Conservation (phyloP, 2,888 invertebrate species). For the Calameuta pallipes region DNA sequence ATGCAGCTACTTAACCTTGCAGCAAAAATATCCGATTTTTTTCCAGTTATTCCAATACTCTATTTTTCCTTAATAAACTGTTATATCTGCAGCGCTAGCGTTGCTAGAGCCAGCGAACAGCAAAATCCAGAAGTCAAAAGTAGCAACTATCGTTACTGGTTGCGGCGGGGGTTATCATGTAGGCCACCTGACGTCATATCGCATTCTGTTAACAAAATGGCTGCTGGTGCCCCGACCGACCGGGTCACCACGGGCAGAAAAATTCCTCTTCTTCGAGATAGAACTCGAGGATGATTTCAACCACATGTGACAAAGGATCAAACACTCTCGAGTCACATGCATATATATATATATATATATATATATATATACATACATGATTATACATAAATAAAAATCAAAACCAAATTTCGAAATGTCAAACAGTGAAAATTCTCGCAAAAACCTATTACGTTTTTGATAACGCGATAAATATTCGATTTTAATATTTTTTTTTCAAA, state of each 20-base stretch:
- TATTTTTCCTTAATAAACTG: neutral
- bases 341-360: too few species aligned
- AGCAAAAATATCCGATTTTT: neutral
- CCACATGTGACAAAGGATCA: neutral
- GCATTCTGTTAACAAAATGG: constrained; percentile 49
- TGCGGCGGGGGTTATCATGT: constrained; percentile 52
- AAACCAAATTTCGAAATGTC: neutral
- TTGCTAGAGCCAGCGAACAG: neutral
- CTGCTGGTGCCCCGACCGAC: constrained; percentile 19
- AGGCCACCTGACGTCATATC: constrained; percentile 57
- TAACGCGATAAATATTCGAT: neutral
- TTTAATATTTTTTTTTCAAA: neutral
- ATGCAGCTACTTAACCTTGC: neutral
- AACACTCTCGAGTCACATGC: neutral
- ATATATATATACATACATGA: too few species aligned
- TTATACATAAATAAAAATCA: neutral
- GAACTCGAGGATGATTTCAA: neutral
- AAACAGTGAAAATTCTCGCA: neutral
- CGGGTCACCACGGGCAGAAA: constrained; percentile 30
- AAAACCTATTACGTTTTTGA: neutral
- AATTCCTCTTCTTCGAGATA: constrained; percentile 19
- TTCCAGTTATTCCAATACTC: too few species aligned
- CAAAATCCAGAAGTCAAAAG: constrained; percentile 17
- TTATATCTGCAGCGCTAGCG: neutral
- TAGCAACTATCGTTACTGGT: constrained; percentile 31